phyloP scores from a whole-genome alignment of 2,888 invertebrate species.

The Atherix ibis region DNA sequence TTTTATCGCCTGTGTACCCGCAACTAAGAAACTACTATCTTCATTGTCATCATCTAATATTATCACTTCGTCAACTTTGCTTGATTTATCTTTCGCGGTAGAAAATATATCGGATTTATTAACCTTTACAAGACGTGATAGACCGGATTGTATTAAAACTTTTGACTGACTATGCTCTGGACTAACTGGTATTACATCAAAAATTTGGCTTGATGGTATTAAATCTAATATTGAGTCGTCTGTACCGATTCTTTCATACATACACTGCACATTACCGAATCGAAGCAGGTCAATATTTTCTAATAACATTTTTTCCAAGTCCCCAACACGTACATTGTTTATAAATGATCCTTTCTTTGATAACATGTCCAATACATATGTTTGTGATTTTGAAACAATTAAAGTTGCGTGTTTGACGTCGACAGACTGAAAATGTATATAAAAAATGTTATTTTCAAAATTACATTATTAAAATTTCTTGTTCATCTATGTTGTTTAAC shows the following conservation, averaged over 20 bases:
- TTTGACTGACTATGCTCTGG: no score
- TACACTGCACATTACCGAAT: slow-evolving; percentile 10
- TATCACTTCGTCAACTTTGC: slow-evolving; percentile 1
- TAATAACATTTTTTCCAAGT: slow-evolving; percentile 9
- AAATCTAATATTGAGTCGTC: no score
- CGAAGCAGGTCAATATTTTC: slow-evolving; percentile 9
- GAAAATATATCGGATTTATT: neutral
- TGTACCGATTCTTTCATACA: no score
- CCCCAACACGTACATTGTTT: slow-evolving; percentile 11
- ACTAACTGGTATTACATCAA: neutral
- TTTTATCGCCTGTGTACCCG: slow-evolving; percentile 15
- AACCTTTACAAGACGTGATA: no score
- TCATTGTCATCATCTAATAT: neutral
- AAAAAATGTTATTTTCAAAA: no score
- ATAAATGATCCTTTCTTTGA: slow-evolving; percentile 15
- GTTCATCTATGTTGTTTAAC: no score
- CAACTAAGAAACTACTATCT: slow-evolving; percentile 16
- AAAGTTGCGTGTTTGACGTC: slow-evolving; percentile 15
- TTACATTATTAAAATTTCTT: no score
- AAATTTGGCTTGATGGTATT: no score
- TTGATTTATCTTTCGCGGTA: neutral
- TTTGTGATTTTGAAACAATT: slow-evolving; percentile 6
- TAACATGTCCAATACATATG: slow-evolving; percentile 13
- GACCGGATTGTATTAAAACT: no score
- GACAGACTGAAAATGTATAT: slow-evolving; percentile 10